Conservation (phyloP, 2,797 vertebrate species). For the Anas flavirostris region DNA sequence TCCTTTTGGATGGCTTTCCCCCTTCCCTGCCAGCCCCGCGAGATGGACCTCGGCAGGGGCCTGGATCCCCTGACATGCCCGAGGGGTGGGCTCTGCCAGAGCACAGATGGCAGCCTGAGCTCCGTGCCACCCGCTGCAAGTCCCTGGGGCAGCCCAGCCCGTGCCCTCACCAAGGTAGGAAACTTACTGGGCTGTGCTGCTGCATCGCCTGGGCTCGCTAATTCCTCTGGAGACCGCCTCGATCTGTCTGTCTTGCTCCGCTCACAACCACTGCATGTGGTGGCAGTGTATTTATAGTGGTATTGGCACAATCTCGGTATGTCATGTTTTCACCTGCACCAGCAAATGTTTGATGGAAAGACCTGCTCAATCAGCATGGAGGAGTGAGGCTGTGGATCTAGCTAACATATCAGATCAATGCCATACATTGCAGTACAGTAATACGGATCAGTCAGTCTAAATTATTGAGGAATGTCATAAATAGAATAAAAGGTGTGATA, state of each 20-base stretch:
- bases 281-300: rapidly evolving
- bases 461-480: not conserved
- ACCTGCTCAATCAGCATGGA: not conserved
- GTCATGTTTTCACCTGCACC: rapidly evolving
- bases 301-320: rapidly evolving
- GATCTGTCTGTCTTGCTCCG: too few relatives aligned
- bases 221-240: not conserved
- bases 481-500: not conserved
- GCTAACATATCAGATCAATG: not conserved
- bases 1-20: not conserved
- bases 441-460: not conserved
- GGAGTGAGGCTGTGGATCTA: not conserved
- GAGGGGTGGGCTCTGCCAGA: not conserved
- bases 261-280: not conserved
- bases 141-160: not conserved
- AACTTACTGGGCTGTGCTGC: not conserved
- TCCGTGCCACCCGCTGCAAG: rapidly evolving
- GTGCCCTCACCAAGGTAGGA: rapidly evolving
- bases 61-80: rapidly evolving
- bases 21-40: not conserved
- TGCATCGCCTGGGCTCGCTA: rapidly evolving
- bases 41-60: not conserved
- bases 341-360: not conserved
- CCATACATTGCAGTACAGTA: not conserved
- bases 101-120: rapidly evolving